Percentiles rank a stretch among this genome's conserved stretches.
Conservation (phyloP, 2,888 invertebrate species). For the Apodemia zela region DNA sequence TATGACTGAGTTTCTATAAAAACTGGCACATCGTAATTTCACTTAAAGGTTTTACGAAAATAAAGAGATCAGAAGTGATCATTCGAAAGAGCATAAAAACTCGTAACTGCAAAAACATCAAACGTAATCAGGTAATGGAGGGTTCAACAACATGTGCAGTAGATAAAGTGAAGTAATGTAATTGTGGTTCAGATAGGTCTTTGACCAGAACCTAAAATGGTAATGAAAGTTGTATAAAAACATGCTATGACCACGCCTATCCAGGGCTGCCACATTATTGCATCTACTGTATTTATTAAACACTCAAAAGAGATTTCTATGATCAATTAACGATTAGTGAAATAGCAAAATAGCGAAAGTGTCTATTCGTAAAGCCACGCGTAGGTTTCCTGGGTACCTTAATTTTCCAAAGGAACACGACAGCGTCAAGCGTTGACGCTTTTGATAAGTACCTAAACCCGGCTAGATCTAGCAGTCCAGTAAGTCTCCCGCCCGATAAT, state of each 20-base stretch:
- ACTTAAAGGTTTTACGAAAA: too few relatives aligned
- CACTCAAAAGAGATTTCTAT: background rate
- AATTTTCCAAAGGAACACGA: too few relatives aligned
- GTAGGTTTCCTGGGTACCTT: too few relatives aligned
- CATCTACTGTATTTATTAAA: slow-evolving; percentile 6
- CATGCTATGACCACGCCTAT: slow-evolving; percentile 41
- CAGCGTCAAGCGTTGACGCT: too few relatives aligned
- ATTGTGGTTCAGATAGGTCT: slow-evolving; percentile 39
- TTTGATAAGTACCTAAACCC: too few relatives aligned
- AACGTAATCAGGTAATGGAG: background rate
- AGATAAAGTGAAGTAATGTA: slow-evolving; percentile 25
- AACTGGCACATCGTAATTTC: too few relatives aligned
- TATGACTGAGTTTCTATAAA: too few relatives aligned
- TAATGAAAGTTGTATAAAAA: slow-evolving; percentile 59
- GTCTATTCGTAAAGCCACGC: too few relatives aligned
- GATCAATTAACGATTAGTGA: background rate
- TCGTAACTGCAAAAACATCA: background rate
- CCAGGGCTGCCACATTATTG: slow-evolving; percentile 33
- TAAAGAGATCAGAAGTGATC: too few relatives aligned
- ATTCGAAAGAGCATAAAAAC: too few relatives aligned
- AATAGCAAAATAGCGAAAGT: background rate
- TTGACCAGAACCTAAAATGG: slow-evolving; percentile 60
- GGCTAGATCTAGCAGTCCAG: too few relatives aligned
- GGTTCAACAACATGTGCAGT: slow-evolving; percentile 20
- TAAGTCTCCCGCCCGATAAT: too few relatives aligned